Evolutionary conservation across 2,797 vertebrate species (phyloP).

Genomic region (Crocidura indochinensis): DNA sequence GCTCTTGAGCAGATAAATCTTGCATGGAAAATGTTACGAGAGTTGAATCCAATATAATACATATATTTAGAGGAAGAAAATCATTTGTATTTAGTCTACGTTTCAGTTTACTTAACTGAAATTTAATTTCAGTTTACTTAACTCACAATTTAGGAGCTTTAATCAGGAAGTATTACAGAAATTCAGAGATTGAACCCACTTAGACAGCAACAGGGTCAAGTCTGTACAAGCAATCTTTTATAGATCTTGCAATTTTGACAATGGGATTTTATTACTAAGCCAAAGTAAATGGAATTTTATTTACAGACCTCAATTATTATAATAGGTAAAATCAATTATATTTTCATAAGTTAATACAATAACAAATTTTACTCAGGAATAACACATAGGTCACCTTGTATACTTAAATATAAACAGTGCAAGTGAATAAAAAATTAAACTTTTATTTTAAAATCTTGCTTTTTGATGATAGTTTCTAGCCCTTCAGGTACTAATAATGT

Average conservation of each 20-base stretch:
- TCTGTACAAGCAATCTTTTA: not conserved
- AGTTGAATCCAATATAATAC: conserved; percentile 61
- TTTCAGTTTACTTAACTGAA: too few relatives aligned
- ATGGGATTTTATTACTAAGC: conserved; percentile 30
- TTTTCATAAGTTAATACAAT: not conserved
- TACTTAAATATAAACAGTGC: conserved; percentile 4
- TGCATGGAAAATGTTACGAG: conserved; percentile 63
- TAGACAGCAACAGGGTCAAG: not conserved
- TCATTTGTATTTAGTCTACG: conserved; percentile 69
- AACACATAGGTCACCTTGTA: conserved; percentile 18
- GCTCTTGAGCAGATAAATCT: conserved; percentile 69
- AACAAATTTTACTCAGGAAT: not conserved
- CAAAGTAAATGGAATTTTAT: conserved; percentile 1
- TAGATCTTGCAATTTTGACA: not conserved
- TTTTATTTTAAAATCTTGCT: conserved; percentile 24
- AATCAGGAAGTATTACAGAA: conserved; percentile 26
- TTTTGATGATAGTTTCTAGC: conserved; percentile 1
- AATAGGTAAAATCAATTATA: conserved; percentile 49
- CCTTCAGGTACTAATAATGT: not conserved
- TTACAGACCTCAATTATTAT: conserved; percentile 1
- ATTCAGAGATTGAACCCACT: not conserved
- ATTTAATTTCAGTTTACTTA: too few relatives aligned
- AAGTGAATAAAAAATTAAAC: conserved; percentile 17
- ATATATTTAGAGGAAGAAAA: conserved; percentile 68
- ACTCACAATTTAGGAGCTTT: conserved; percentile 9